Conservation (phyloP, 2,113 vertebrate genomes). For the Lamprotornis superbus region DNA sequence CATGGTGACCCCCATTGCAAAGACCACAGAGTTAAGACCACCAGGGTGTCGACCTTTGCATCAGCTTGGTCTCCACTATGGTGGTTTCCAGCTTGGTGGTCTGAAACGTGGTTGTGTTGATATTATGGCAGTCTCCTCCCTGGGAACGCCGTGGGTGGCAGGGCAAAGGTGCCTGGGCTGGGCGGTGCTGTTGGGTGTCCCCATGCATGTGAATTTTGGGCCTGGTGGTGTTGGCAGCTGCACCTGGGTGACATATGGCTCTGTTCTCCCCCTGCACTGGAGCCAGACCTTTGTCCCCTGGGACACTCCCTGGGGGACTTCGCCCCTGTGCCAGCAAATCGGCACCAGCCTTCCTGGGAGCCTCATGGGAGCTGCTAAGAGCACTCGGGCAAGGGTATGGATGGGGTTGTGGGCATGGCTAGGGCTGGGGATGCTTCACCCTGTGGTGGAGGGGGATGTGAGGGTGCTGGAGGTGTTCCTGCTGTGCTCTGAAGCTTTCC, state of each 20-base stretch:
- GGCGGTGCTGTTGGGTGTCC: not conserved
- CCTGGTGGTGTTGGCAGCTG: fast-evolving
- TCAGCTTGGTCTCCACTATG: too few species aligned
- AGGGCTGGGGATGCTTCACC: not conserved
- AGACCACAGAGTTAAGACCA: not conserved
- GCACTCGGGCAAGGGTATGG: not conserved
- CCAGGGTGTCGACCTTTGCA: not conserved
- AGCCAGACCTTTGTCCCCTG: not conserved
- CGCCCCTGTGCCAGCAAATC: fast-evolving
- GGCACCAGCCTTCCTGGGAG: not conserved
- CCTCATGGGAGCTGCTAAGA: not conserved
- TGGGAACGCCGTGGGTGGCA: fast-evolving
- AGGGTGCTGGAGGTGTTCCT: not conserved
- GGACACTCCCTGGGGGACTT: not conserved
- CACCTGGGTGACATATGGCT: fast-evolving
- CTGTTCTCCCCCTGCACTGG: not conserved
- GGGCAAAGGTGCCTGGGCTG: not conserved
- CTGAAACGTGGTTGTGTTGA: fast-evolving
- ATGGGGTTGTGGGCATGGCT: not conserved
- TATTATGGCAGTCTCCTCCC: not conserved
- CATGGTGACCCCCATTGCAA: fast-evolving
- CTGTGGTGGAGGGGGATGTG: fast-evolving
- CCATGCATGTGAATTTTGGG: not conserved
- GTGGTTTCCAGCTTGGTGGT: not conserved
- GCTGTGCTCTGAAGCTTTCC: fast-evolving